A percentile compares a stretch with the other conserved stretches of the same genome.
These are phyloP conservation scores for Pterocles burchelli DNA, from an alignment of 2,113 vertebrate genomes.

Conservation along the genomic window DNA sequence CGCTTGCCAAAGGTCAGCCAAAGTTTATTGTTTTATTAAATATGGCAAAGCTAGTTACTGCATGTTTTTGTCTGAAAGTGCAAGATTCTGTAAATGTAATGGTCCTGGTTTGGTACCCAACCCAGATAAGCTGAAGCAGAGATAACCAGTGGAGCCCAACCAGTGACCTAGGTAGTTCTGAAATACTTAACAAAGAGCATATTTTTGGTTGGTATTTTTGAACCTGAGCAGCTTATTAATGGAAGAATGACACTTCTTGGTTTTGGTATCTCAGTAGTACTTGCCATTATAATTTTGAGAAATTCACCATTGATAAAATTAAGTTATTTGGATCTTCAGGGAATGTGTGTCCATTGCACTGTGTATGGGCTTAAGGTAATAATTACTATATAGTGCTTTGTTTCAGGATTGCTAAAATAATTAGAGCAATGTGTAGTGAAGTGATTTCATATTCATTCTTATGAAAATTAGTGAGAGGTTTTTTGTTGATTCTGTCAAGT, in stretches of 20 bases:
- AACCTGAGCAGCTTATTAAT: background rate
- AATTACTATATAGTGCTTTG: background rate
- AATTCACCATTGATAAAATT: background rate
- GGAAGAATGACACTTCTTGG: background rate
- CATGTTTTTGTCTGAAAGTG: background rate
- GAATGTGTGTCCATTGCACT: background rate
- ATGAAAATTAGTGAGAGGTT: background rate
- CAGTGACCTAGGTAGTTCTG: background rate
- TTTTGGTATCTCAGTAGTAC: background rate
- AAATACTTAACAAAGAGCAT: background rate
- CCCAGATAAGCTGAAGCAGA: background rate
- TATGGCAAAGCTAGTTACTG: constrained; percentile 23
- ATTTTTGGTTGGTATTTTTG: background rate
- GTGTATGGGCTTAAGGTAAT: background rate
- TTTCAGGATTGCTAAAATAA: background rate
- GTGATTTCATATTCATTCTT: background rate
- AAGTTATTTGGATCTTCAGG: background rate
- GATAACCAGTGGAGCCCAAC: background rate
- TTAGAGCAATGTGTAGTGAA: background rate
- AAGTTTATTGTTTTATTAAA: constrained; percentile 46
- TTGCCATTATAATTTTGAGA: background rate
- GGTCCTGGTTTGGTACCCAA: background rate
- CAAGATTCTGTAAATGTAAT: background rate
- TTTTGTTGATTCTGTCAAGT: background rate
- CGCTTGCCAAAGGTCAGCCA: constrained; percentile 85